Conservation (phyloP, 2,888 invertebrate genomes). For the Phasia obesa region DNA sequence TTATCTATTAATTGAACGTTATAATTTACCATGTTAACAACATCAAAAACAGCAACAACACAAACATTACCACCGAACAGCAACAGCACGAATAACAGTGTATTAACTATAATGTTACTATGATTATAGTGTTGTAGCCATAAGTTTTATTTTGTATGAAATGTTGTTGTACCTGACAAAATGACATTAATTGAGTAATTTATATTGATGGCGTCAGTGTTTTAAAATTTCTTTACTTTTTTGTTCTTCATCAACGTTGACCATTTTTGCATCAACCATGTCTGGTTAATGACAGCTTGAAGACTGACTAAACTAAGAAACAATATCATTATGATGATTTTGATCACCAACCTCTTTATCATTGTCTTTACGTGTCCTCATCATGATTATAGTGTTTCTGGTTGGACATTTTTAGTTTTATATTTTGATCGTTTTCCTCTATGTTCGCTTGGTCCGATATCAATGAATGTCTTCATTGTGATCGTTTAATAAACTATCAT, state of each 20-base stretch:
- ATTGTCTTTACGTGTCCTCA: conserved; percentile 63
- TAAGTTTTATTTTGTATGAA: conserved; percentile 33
- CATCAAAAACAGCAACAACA: conserved; percentile 46
- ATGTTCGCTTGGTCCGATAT: conserved; percentile 47
- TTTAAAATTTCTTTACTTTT: conserved; percentile 39
- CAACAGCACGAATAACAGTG: conserved; percentile 17
- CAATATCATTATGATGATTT: conserved; percentile 55
- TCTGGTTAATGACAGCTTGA: conserved; percentile 63
- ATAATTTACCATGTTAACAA: conserved; percentile 64
- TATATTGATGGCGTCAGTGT: conserved; percentile 78
- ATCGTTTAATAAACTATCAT: conserved; percentile 70
- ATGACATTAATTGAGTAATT: conserved; percentile 82
- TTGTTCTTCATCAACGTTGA: conserved; percentile 34
- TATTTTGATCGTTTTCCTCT: neutral
- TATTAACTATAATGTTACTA: conserved; percentile 29
- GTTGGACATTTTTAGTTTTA: conserved; percentile 4
- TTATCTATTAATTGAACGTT: conserved; percentile 64
- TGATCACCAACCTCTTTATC: conserved; percentile 47
- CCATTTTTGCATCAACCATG: conserved; percentile 48
- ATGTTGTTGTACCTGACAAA: conserved; percentile 73
- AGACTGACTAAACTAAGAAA: conserved; percentile 46
- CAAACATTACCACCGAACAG: neutral
- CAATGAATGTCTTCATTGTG: conserved; percentile 67
- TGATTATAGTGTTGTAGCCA: conserved; percentile 50
- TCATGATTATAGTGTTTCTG: conserved; percentile 32